Base-by-base conservation (phyloP, 2,113 vertebrate genomes). In the Etheostoma spectabile region DNA sequence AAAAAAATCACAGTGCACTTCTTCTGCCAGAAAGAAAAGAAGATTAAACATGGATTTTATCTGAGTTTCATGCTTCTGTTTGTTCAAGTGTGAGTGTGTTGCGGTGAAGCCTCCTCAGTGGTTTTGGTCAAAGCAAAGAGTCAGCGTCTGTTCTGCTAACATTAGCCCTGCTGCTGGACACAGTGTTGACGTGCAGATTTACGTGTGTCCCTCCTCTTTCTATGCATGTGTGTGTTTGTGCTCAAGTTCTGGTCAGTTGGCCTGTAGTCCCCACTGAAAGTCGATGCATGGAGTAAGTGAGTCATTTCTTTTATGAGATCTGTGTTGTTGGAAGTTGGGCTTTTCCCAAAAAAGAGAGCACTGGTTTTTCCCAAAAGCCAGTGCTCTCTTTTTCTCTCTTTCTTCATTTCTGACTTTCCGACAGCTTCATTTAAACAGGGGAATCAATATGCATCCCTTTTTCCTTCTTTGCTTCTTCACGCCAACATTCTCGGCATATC, bases 261-360 rank as follows among this genome's bases (percentile, higher is more conserved):
- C 59, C 65, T 69, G 42, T 24, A 57, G 65, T 80, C 45, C 49
- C 63, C 72, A 63, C 59, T 78, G 64, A 80, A 78, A 83, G 73
- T 70, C 78, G 68, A 80, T 78, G 57, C 64, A 13, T 55, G 73
- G 78, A 89, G 59, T 64, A 62, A 91, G 72, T 91, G 83, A 91
- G 80, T 89, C 86, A 91, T 89, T 88, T 89, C 76, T 91, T 89
- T 85, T 85, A 90, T 75, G 80, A 85, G 81, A 55, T 85, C 62
- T 80, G 64, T 82, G 74, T 90, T 90, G 86, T 91, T 85, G 67
- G 80, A 89, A 80, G 60, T 77, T 79, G 74, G 84, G 71, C 81
- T 77, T 87, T 86, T 91, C 77, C 82, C 76, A 86, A 66, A 82
- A n/a, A n/a, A n/a, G n/a, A n/a, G n/a, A 68, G 66, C 75, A 61